A percentile compares a stretch with the other conserved stretches of the same genome.
Evolutionary conservation across 2,113 vertebrate species (phyloP).

Genomic region (Catharus bicknelli): DNA sequence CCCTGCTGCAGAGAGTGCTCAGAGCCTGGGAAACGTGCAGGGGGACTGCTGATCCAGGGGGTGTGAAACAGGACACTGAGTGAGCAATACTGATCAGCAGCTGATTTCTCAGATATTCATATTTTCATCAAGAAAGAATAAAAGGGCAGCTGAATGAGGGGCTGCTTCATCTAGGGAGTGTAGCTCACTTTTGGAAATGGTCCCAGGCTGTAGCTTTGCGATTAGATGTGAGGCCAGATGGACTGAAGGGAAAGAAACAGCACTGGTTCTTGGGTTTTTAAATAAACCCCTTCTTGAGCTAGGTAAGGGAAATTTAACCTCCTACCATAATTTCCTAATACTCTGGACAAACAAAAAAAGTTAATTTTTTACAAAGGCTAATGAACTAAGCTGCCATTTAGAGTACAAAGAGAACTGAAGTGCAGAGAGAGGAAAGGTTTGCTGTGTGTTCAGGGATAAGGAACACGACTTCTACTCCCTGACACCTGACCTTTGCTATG

Average conservation of each 20-base stretch:
- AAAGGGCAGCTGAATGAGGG: background rate
- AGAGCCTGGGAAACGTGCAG: rapidly evolving
- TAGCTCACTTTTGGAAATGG: background rate
- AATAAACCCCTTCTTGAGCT: background rate
- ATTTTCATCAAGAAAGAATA: conserved; percentile 17
- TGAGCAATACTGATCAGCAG: background rate
- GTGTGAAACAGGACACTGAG: background rate
- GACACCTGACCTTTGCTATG: background rate
- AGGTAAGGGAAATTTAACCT: background rate
- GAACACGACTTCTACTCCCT: background rate
- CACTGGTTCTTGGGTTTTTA: background rate
- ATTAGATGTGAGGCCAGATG: background rate
- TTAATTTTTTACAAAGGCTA: background rate
- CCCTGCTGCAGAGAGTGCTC: background rate
- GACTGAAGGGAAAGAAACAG: background rate
- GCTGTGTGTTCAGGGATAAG: background rate
- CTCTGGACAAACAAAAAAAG: background rate
- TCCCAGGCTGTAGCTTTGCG: background rate
- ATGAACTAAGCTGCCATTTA: background rate
- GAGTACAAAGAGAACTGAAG: background rate
- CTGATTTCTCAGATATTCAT: background rate
- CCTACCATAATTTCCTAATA: background rate
- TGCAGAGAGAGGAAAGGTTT: background rate
- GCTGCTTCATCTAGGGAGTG: background rate
- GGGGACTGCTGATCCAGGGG: background rate